A percentile compares a stretch with the other conserved stretches of the same genome.
Conservation (phyloP, 1,140 invertebrate genomes). For the Aphelenchoides avenae region DNA sequence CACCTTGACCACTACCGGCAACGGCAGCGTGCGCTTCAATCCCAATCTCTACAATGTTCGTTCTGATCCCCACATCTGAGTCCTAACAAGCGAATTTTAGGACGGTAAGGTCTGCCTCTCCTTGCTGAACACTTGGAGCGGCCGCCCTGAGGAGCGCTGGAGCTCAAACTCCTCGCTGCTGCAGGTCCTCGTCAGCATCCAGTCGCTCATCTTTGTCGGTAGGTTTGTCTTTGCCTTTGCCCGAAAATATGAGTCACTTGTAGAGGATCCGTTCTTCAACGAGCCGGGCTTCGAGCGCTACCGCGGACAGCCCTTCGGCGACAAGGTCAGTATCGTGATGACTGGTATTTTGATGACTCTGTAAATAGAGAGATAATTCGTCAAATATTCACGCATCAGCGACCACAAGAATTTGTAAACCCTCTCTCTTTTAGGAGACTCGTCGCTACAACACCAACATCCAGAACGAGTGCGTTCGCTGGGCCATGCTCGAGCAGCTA, state of each 20-base stretch:
- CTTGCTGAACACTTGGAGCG: conserved; percentile 92
- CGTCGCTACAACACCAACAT: conserved; percentile 91
- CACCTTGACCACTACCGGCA: conserved; percentile 86
- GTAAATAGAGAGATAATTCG: too few relatives aligned
- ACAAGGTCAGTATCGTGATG: too few relatives aligned
- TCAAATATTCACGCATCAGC: too few relatives aligned
- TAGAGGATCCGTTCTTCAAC: conserved; percentile 98
- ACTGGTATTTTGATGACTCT: too few relatives aligned
- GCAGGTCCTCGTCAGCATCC: conserved; percentile 89
- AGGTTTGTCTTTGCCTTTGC: too few relatives aligned
- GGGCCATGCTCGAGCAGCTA: conserved; percentile 91
- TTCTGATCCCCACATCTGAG: too few relatives aligned
- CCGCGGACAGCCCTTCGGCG: conserved; percentile 52
- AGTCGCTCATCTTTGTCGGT: conserved; percentile 85
- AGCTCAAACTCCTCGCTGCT: conserved; percentile 93
- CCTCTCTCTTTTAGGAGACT: conserved; percentile 49
- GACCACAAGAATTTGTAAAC: too few relatives aligned
- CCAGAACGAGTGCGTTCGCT: conserved; percentile 83
- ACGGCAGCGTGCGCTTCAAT: conserved; percentile 86
- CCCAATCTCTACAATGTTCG: too few relatives aligned
- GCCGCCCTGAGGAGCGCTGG: conserved; percentile 90
- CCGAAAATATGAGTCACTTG: too few relatives aligned
- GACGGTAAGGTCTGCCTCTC: conserved; percentile 85
- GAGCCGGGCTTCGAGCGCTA: conserved; percentile 88
- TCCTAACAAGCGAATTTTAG: too few relatives aligned